Conservation (phyloP, 1,140 invertebrate species). For the Mizuhopecten yessoensis region DNA sequence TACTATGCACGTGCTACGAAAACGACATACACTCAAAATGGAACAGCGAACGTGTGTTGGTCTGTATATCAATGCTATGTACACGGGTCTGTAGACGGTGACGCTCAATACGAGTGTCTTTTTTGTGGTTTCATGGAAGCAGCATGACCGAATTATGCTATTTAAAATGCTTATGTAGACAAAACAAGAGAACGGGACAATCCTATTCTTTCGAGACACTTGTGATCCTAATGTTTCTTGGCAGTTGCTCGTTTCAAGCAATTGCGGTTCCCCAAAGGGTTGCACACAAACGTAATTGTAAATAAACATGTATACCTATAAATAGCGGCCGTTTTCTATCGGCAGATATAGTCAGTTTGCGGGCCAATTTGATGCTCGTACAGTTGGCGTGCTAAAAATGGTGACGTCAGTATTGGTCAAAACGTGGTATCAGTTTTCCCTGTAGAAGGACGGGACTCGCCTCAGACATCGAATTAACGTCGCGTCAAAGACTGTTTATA, state of each 20-base stretch:
- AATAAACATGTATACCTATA: background rate
- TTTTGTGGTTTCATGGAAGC: too few species aligned
- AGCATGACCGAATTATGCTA: too few species aligned
- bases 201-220: background rate
- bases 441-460: background rate
- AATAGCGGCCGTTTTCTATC: background rate
- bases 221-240: background rate
- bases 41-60: too few species aligned
- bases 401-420: background rate
- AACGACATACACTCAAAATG: too few species aligned
- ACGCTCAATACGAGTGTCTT: too few species aligned
- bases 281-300: background rate
- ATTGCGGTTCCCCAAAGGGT: background rate
- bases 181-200: background rate
- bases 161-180: too few species aligned
- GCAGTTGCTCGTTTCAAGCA: background rate
- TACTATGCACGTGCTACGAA: too few species aligned
- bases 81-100: too few species aligned
- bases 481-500: background rate
- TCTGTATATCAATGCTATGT: too few species aligned
- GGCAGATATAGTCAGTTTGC: background rate
- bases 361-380: background rate
- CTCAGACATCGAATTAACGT: background rate
- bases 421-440: background rate
- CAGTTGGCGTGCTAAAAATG: background rate